Conservation (phyloP, 2,113 vertebrate genomes). For the Coryphaenoides rupestris region DNA sequence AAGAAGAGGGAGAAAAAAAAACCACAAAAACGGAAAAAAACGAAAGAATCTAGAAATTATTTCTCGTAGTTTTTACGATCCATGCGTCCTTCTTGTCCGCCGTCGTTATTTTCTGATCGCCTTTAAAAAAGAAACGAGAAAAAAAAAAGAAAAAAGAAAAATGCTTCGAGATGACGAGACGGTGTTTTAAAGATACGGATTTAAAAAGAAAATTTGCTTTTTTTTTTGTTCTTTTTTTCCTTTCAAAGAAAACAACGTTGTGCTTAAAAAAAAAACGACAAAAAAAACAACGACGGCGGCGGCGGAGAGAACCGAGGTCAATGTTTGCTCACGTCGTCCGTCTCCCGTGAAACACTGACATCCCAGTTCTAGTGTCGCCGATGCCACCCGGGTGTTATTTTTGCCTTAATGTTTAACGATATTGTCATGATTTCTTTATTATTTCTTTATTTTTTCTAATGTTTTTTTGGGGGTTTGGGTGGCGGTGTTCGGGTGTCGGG, state of each 20-base stretch:
- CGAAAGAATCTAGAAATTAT: conserved; percentile 58
- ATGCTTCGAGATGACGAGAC: conserved; percentile 29
- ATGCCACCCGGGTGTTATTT: conserved; percentile 76
- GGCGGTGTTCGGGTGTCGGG: too few species aligned
- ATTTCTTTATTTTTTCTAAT: conserved; percentile 37
- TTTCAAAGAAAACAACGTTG: conserved; percentile 63
- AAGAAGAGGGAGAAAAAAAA: conserved; percentile 29
- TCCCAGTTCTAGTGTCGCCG: conserved; percentile 69
- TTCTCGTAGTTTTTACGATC: conserved; percentile 76
- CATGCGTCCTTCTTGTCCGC: conserved; percentile 73
- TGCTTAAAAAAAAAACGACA: conserved; percentile 50
- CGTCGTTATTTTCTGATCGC: conserved; percentile 74
- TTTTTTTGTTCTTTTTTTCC: too few species aligned
- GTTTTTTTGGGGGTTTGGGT: too few species aligned
- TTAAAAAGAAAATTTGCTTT: conserved; percentile 60
- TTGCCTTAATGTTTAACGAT: conserved; percentile 79
- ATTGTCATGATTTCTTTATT: conserved; percentile 58
- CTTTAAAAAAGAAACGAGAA: conserved; percentile 59
- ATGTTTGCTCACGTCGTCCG: conserved; percentile 75
- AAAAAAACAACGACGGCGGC: conserved; percentile 41
- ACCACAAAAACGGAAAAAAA: too few species aligned
- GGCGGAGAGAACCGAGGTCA: conserved; percentile 71
- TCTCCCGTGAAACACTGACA: conserved; percentile 67
- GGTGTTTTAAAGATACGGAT: conserved; percentile 69
- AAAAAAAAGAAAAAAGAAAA: conserved; percentile 37